A percentile compares a stretch with the other conserved stretches of the same genome.
phyloP scores from a whole-genome alignment of 2,113 vertebrate species.

The Nycticorax nycticorax region DNA sequence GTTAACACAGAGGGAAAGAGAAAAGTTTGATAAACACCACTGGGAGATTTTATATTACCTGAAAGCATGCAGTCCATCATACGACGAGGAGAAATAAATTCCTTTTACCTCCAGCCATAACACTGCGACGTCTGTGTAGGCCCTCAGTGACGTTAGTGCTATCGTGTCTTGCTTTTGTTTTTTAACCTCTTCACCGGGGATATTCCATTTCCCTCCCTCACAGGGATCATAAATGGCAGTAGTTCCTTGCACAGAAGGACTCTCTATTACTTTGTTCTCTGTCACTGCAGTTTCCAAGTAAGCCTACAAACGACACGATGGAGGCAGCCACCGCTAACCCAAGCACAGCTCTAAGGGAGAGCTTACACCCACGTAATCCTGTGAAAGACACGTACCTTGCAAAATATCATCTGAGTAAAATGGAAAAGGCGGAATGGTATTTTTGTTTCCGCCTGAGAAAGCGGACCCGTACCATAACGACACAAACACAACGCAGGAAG shows the following conservation, averaged over 20 bases:
- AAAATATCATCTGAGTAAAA: constrained; percentile 77
- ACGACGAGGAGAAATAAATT: neutral
- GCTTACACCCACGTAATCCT: constrained; percentile 73
- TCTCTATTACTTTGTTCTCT: constrained; percentile 81
- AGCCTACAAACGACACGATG: constrained; percentile 76
- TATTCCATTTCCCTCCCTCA: neutral
- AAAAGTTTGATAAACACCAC: neutral
- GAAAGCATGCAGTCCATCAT: neutral
- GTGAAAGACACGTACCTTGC: constrained; percentile 80
- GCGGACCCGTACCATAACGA: neutral
- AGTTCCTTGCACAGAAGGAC: neutral
- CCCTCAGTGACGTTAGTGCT: neutral
- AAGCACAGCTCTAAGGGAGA: constrained; percentile 77
- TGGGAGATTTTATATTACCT: neutral
- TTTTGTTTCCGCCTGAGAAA: neutral
- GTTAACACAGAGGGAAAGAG: neutral
- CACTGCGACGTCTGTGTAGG: neutral
- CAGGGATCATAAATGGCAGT: neutral
- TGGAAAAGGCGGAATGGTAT: neutral
- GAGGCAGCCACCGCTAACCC: constrained; percentile 79
- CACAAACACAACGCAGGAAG: neutral
- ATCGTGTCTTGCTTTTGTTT: accelerated
- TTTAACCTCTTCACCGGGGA: neutral
- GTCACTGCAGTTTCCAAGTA: constrained; percentile 82
- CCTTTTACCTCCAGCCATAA: neutral